Conservation (phyloP, 2,888 invertebrate genomes). For the Cerceris ruficornis region DNA sequence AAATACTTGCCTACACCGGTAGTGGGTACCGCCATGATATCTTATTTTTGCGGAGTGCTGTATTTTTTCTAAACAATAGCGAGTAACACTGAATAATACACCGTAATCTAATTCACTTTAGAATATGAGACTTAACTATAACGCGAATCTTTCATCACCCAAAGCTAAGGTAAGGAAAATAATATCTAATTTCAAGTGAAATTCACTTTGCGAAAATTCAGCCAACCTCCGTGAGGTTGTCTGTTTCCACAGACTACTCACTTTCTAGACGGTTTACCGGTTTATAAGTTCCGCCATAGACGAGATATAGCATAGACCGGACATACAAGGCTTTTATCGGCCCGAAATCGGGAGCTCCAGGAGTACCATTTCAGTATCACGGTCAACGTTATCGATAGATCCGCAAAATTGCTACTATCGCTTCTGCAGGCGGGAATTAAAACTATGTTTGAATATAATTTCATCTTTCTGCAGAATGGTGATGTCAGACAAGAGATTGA, state of each 20-base stretch:
- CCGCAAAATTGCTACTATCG: too few species aligned
- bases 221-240: constrained; percentile 76
- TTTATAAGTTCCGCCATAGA: constrained; percentile 17
- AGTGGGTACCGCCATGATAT: constrained; percentile 93
- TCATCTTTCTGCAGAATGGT: too few species aligned
- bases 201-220: constrained; percentile 71
- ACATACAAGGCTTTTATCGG: too few species aligned
- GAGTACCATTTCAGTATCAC: too few species aligned
- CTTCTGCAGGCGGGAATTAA: too few species aligned
- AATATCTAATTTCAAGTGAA: constrained; percentile 66
- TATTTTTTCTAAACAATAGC: constrained; percentile 64
- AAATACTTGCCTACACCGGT: constrained; percentile 93
- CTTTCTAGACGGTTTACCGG: constrained; percentile 53
- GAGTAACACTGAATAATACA: constrained; percentile 47
- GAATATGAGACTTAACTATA: constrained; percentile 47
- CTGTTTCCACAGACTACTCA: constrained; percentile 63
- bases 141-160: constrained; percentile 61
- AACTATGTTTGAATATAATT: too few species aligned
- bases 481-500: too few species aligned
- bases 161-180: constrained; percentile 51
- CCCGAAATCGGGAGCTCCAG: too few species aligned
- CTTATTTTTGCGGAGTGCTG: constrained; percentile 70
- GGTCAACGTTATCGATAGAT: too few species aligned
- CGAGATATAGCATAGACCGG: too few species aligned
- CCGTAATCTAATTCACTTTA: constrained; percentile 26